Percentiles rank a stretch among this genome's conserved stretches.
These are phyloP conservation scores for Piaya cayana DNA, from an alignment of 2,113 vertebrate genomes.

Conservation along the genomic window DNA sequence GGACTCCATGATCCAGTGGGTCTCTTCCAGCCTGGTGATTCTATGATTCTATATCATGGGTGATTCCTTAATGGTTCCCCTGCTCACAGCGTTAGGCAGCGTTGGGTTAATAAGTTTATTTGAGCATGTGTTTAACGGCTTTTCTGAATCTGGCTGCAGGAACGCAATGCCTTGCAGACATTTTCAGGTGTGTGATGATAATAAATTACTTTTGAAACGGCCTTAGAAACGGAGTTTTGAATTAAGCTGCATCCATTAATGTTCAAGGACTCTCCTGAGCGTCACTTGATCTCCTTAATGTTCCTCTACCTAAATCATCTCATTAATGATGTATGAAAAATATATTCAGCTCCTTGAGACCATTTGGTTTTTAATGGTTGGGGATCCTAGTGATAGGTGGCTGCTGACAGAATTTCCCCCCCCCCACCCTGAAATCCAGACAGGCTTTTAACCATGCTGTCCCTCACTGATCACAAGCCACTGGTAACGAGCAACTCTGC, in stretches of 20 bases:
- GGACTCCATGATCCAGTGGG: too few relatives aligned
- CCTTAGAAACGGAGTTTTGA: background rate
- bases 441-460: conserved; percentile 13
- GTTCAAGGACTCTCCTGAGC: background rate
- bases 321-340: conserved; percentile 6
- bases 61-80: background rate
- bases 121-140: background rate
- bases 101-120: background rate
- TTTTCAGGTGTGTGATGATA: conserved; percentile 21
- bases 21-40: too few relatives aligned
- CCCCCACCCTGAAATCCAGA: conserved; percentile 24
- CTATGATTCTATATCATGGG: too few relatives aligned
- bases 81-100: background rate
- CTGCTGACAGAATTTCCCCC: conserved; percentile 43
- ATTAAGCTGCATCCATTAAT: background rate
- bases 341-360: background rate
- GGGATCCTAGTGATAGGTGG: background rate
- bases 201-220: conserved; percentile 48
- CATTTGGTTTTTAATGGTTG: background rate
- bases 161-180: background rate
- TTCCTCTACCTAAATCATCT: background rate
- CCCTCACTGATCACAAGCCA: background rate
- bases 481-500: background rate
- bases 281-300: conserved; percentile 15
- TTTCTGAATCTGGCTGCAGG: background rate